Base-by-base conservation (phyloP, 2,113 vertebrate genomes). In the Plectropomus leopardus region DNA sequence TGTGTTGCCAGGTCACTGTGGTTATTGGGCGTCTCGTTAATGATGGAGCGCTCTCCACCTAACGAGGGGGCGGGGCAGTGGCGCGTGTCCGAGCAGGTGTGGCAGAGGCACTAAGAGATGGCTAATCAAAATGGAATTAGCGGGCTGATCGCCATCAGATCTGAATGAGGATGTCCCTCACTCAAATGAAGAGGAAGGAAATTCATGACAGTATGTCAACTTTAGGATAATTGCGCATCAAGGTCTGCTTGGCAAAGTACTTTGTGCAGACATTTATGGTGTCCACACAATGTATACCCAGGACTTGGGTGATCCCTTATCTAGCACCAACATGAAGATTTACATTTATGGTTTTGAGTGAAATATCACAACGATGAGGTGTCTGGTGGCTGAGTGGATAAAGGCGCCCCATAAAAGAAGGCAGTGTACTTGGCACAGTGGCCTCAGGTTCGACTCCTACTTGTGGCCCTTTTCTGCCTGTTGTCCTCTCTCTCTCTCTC, bases 31-130 rank as follows among this genome's bases (percentile, higher is more conserved):
- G 26, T 70, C 83, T 85, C 58, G n/a, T 78, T 86, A 86, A 89
- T 88, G 88, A 89, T 78, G 76, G 77, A 89, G 65, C 2, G 5
- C 26, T 70, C 40, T 65, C 44, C 65, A 55, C 36, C 21, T 89
- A 85, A 83, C n/a, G 87, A 86, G 68, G 66, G 57, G 79, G 82
- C 4, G 59, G 80, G 10, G 78, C 61, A 67, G 77, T 54, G 83
- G 70, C 24, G 69, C 86, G 21, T 91, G 78, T 86, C 89, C 30
- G 26, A 86, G 76, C 86, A 92, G 86, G 88, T 90, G 89, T 89
- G 89, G 85, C 70, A 44, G n/a, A 70, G 59, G 60, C 51, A 19
- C 72, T 63, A 71, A 60, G 77, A 77, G 82, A 75, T 70, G 76
- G 63, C 60, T 74, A 73, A 90, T 93, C 72, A 86, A 86, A 85